These are phyloP conservation scores for Enteromius paludinosus DNA, from an alignment of 2,797 vertebrate genomes.

Conservation along the genomic window DNA sequence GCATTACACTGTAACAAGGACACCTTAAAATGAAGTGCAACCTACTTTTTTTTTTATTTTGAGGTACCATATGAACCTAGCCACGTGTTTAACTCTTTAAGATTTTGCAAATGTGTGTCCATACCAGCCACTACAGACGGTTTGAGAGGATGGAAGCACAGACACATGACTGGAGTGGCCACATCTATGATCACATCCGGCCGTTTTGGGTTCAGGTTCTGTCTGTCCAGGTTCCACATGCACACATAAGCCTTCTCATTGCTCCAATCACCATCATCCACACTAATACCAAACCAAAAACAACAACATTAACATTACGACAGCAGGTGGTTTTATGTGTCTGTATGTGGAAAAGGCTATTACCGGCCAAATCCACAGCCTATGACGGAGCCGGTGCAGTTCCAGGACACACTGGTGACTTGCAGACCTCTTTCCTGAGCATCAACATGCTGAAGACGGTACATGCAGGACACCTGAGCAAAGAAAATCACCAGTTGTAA, in stretches of 20 bases:
- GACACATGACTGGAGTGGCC: constrained; percentile 80
- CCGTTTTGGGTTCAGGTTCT: constrained; percentile 77
- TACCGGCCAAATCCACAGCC: constrained; percentile 92
- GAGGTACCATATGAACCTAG: background rate
- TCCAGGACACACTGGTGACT: constrained; percentile 90
- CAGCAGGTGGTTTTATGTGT: background rate
- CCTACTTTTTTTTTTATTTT: background rate
- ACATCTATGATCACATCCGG: constrained; percentile 84
- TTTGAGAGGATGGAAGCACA: constrained; percentile 87
- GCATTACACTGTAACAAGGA: no score
- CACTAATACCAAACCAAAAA: constrained; percentile 61
- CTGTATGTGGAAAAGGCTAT: constrained; percentile 41
- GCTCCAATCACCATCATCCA: constrained; percentile 89
- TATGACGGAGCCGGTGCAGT: constrained; percentile 87
- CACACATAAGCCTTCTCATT: constrained; percentile 86
- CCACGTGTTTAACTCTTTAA: background rate
- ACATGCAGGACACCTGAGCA: constrained; percentile 83
- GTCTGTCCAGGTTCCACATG: constrained; percentile 90
- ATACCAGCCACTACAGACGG: constrained; percentile 87
- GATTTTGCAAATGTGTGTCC: background rate
- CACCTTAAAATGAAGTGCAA: no score
- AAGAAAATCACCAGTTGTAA: background rate
- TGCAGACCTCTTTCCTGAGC: constrained; percentile 83
- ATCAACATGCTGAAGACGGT: constrained; percentile 78
- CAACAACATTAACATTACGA: background rate